Conservation (phyloP, 2,888 invertebrate species). For the Sepiola atlantica region DNA sequence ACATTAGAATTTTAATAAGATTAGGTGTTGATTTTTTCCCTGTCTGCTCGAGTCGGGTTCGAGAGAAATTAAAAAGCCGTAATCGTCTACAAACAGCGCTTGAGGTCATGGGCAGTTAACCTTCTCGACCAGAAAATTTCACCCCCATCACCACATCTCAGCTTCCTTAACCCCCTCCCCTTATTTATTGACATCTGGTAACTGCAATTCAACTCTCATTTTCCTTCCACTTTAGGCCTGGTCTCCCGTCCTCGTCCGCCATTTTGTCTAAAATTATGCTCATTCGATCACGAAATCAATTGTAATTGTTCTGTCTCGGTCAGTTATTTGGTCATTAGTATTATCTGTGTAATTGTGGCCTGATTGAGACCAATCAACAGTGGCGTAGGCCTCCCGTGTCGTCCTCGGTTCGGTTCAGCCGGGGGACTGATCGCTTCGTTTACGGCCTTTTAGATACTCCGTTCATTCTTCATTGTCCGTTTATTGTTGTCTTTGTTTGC, state of each 20-base stretch:
- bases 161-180: not conserved
- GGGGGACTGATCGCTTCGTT: too few relatives aligned
- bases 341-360: constrained; percentile 32
- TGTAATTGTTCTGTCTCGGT: not conserved
- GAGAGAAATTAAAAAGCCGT: constrained; percentile 12
- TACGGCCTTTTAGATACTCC: too few relatives aligned
- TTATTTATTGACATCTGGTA: constrained; percentile 7
- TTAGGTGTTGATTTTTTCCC: constrained; percentile 23
- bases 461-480: too few relatives aligned
- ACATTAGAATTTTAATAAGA: constrained; percentile 32
- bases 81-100: constrained; percentile 9
- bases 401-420: too few relatives aligned
- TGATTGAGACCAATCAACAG: not conserved
- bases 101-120: not conserved
- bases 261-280: constrained; percentile 1
- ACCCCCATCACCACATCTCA: not conserved
- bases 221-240: not conserved
- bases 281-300: not conserved
- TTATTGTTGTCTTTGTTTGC: too few relatives aligned
- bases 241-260: not conserved
- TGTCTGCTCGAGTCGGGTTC: not conserved
- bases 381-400: too few relatives aligned
- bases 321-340: constrained; percentile 8
- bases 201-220: not conserved
- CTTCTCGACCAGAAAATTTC: not conserved